Evolutionary conservation across 2,113 vertebrate genomes (phyloP).

Genomic region (Cochlearius cochlearius): DNA sequence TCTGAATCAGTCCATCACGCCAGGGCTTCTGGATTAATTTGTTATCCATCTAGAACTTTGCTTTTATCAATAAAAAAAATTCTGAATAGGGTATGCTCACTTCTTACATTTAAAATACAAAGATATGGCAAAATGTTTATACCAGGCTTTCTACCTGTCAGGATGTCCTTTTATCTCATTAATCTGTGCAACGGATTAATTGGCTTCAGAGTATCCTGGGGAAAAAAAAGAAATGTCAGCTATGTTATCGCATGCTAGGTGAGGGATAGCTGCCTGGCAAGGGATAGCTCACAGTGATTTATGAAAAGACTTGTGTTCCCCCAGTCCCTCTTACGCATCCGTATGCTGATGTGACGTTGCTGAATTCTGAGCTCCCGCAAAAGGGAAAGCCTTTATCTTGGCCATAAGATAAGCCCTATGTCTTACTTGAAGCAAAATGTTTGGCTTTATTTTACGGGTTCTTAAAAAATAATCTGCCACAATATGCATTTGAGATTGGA

Average conservation of each 20-base stretch:
- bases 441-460: not conserved
- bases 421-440: not conserved
- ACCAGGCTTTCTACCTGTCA: not conserved
- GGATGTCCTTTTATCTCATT: not conserved
- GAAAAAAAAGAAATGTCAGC: not conserved
- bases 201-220: not conserved
- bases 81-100: not conserved
- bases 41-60: not conserved
- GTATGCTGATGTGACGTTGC: not conserved
- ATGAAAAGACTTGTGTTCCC: not conserved
- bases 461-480: not conserved
- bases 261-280: not conserved
- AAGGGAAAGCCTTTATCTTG: not conserved
- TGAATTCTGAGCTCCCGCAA: not conserved
- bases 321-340: not conserved
- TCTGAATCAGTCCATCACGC: not conserved
- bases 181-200: not conserved
- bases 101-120: not conserved
- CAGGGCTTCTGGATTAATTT: not conserved
- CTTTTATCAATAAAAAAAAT: not conserved
- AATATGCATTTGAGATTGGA: not conserved
- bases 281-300: not conserved
- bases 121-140: not conserved
- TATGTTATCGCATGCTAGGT: not conserved
- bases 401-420: fast-evolving